Evolutionary conservation across 30 jellyfish, hydroid and myxozoan genomes (phyloP).

Genomic region (Rhopilema esculentum): DNA sequence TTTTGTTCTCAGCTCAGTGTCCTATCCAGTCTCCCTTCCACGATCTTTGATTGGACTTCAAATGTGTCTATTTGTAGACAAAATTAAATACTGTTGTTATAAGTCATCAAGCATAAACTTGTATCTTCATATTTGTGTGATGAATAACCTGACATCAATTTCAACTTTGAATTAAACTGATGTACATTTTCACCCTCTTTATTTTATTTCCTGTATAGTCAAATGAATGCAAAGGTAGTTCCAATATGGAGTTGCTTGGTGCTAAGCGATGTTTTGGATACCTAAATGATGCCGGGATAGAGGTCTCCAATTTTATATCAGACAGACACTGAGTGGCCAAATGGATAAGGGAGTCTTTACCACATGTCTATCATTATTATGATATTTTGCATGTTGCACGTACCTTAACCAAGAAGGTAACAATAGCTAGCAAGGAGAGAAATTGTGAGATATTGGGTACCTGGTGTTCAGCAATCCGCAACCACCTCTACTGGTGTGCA

Average conservation of each 20-base stretch:
- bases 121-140: background rate
- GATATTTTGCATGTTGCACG: conserved; percentile 61
- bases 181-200: background rate
- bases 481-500: conserved; percentile 21
- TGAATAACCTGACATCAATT: background rate
- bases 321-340: conserved; percentile 30
- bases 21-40: too few species aligned
- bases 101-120: background rate
- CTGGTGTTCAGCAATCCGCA: background rate
- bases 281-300: conserved; percentile 14
- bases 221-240: background rate
- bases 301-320: conserved; percentile 14
- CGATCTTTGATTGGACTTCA: background rate
- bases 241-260: conserved; percentile 39
- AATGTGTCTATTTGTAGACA: background rate
- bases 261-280: conserved; percentile 14
- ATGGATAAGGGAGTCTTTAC: conserved; percentile 23
- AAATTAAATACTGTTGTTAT: background rate
- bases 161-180: background rate
- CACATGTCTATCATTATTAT: conserved; percentile 1
- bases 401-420: conserved; percentile 14
- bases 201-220: background rate
- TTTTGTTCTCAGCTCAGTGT: too few species aligned
- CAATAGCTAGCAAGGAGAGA: background rate
- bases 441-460: conserved; percentile 4